A percentile compares a stretch with the other conserved stretches of the same genome.
These are phyloP conservation scores for Drosophila littoralis DNA, from an alignment of 1,140 invertebrate species.

Conservation along the genomic window DNA sequence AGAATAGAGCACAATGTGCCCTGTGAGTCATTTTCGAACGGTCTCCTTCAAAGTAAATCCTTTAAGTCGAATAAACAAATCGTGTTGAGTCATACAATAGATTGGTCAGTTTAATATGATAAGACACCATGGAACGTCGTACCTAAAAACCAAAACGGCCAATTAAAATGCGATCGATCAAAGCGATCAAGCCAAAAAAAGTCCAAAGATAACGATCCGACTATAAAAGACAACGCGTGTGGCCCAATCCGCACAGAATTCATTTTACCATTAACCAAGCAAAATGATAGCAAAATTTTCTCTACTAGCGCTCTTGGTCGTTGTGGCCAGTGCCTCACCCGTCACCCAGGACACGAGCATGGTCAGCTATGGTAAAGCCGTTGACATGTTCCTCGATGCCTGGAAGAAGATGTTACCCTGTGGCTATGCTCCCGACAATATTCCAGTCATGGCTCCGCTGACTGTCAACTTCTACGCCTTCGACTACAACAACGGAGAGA, in stretches of 20 bases:
- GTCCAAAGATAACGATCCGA: constrained; percentile 13
- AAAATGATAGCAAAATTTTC: constrained; percentile 50
- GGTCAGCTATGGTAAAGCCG: constrained; percentile 38
- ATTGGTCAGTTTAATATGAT: not conserved
- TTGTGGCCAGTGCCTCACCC: constrained; percentile 22
- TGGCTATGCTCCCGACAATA: constrained; percentile 44
- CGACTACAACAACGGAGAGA: constrained; percentile 29
- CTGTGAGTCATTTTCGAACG: not conserved
- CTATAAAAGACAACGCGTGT: constrained; percentile 35
- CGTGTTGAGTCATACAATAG: constrained; percentile 3
- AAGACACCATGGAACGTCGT: not conserved
- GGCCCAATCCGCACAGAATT: constrained; percentile 16
- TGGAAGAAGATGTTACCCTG: constrained; percentile 65
- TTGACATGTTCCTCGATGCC: constrained; percentile 48
- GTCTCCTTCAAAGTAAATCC: not conserved
- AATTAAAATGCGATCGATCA: constrained; percentile 11
- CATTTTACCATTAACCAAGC: constrained; percentile 18
- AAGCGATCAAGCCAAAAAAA: not conserved
- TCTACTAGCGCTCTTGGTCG: constrained; percentile 44
- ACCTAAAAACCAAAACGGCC: not conserved
- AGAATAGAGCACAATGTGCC: not conserved
- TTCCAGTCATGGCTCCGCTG: constrained; percentile 56
- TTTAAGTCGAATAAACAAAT: not conserved
- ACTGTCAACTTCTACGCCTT: constrained; percentile 33
- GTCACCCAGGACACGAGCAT: constrained; percentile 27